These are phyloP conservation scores for Dicyrtomina minuta DNA, from an alignment of 2,888 invertebrate genomes.

Conservation along the genomic window DNA sequence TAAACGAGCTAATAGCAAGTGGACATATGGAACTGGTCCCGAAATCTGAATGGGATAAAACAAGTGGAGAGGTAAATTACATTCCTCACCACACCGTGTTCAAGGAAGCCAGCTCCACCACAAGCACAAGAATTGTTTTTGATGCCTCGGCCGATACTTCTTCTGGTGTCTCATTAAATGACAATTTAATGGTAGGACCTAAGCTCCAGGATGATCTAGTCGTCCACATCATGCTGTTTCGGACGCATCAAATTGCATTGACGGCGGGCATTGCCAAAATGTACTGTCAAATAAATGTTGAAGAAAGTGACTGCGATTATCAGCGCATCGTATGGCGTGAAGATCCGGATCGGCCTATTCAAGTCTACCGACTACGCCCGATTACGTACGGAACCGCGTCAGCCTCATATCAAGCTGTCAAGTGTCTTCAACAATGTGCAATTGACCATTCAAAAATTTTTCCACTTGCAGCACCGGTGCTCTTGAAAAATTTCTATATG, in stretches of 20 bases:
- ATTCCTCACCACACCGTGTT: slow-evolving; percentile 54
- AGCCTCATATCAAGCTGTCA: no score
- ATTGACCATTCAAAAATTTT: slow-evolving; percentile 45
- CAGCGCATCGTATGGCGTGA: no score
- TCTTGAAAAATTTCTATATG: slow-evolving; percentile 55
- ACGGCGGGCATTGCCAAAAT: no score
- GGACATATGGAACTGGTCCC: slow-evolving; percentile 48
- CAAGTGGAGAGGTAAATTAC: slow-evolving; percentile 38
- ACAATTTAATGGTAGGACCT: slow-evolving; percentile 53
- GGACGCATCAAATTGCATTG: slow-evolving; percentile 50
- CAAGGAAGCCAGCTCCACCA: slow-evolving; percentile 50
- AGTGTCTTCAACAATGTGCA: no score
- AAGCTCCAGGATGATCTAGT: slow-evolving; percentile 53
- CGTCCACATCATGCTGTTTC: slow-evolving; percentile 53
- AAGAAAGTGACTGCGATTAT: slow-evolving; percentile 46
- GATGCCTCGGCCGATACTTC: slow-evolving; percentile 54
- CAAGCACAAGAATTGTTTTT: slow-evolving; percentile 54
- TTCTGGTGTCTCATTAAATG: no score
- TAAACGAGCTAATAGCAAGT: no score
- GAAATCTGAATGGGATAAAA: not conserved
- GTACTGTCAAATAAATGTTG: slow-evolving; percentile 54
- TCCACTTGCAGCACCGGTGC: slow-evolving; percentile 56
- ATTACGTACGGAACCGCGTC: no score
- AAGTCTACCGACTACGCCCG: no score
- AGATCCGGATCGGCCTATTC: no score